Conservation (phyloP, 2,797 vertebrate genomes). For the Diceros bicornis region DNA sequence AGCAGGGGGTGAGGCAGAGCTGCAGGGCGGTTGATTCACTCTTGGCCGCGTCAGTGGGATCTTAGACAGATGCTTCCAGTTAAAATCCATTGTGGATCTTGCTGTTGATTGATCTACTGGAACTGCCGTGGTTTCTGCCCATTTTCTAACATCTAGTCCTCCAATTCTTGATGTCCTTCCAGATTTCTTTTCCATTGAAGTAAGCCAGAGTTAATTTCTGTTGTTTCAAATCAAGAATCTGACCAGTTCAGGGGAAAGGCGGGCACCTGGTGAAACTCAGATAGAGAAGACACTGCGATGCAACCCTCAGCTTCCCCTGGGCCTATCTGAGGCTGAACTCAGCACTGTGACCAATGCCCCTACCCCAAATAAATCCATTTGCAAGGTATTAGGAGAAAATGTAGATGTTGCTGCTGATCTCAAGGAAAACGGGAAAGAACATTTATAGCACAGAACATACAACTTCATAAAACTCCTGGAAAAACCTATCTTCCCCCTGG, state of each 20-base stretch:
- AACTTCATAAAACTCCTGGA: neutral
- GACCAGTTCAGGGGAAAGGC: neutral
- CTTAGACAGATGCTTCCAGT: conserved; percentile 16
- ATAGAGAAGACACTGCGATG: neutral
- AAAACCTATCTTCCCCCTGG: neutral
- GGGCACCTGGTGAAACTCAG: neutral
- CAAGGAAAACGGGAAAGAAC: neutral
- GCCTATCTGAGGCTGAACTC: neutral
- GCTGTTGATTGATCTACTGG: neutral
- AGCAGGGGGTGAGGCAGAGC: neutral
- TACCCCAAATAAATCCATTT: neutral
- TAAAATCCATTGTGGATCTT: neutral
- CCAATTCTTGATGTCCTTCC: neutral
- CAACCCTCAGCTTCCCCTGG: neutral
- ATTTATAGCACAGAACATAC: neutral
- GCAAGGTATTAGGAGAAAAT: neutral
- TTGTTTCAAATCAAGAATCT: neutral
- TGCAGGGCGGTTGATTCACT: neutral
- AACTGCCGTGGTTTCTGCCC: neutral
- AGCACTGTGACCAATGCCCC: no score
- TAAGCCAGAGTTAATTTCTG: neutral
- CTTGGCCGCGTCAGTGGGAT: neutral
- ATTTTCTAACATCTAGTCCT: neutral
- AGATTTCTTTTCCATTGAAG: neutral
- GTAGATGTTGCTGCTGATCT: neutral